Conservation (phyloP, 2,113 vertebrate genomes). For the Sceloporus tristichus region DNA sequence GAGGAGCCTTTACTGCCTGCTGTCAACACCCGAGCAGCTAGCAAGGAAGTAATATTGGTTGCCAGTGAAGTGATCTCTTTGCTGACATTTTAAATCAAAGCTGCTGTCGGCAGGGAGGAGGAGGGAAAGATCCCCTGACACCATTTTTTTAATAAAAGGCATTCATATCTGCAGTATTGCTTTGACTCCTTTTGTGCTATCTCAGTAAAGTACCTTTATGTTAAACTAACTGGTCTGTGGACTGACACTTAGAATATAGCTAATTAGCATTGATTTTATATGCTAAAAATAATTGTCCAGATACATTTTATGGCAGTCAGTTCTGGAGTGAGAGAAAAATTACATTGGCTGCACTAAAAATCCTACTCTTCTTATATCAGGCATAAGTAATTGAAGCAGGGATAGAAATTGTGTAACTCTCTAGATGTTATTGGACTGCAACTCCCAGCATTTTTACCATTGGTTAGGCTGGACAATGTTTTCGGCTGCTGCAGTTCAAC, state of each 20-base stretch:
- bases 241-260: slow-evolving; percentile 33
- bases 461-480: too few species aligned
- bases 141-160: slow-evolving; percentile 59
- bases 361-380: not conserved
- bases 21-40: slow-evolving; percentile 50
- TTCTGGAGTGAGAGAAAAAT: not conserved
- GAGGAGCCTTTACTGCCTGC: slow-evolving; percentile 63
- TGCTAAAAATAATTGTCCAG: slow-evolving; percentile 44
- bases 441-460: too few species aligned
- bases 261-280: slow-evolving; percentile 40
- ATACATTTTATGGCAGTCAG: slow-evolving; percentile 21
- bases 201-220: slow-evolving; percentile 59
- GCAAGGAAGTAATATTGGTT: slow-evolving; percentile 63
- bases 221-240: slow-evolving; percentile 49
- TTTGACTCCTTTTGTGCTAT: slow-evolving; percentile 52
- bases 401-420: too few species aligned
- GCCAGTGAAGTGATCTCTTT: slow-evolving; percentile 57
- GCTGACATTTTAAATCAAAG: slow-evolving; percentile 68
- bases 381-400: not conserved
- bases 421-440: too few species aligned
- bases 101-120: slow-evolving; percentile 54
- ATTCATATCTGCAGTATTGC: slow-evolving; percentile 54
- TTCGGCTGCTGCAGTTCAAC: too few species aligned
- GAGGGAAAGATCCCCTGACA: slow-evolving; percentile 61
- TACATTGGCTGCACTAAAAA: not conserved